Evolutionary conservation across 2,113 vertebrate genomes (phyloP).

Genomic region (Columbina picui): DNA sequence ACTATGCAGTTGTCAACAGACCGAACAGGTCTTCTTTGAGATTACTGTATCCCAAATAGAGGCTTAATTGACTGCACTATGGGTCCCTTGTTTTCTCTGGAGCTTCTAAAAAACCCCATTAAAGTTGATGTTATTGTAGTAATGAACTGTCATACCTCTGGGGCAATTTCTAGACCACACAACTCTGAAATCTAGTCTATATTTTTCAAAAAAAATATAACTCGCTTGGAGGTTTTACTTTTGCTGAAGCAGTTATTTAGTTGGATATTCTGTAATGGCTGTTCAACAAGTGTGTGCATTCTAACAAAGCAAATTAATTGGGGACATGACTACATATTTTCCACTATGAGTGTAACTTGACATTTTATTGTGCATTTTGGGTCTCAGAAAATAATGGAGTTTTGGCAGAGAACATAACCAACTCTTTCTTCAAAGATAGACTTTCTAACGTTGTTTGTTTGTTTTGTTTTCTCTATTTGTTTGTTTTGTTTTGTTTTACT

Average conservation of each 20-base stretch:
- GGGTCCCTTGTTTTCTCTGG: background rate
- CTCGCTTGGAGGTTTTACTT: background rate
- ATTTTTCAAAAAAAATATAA: background rate
- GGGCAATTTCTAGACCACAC: background rate
- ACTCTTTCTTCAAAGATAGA: background rate
- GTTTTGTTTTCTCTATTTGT: background rate
- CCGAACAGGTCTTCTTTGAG: background rate
- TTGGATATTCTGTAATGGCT: background rate
- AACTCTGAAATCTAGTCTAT: background rate
- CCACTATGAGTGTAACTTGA: background rate
- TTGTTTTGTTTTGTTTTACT: background rate
- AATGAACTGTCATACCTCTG: background rate
- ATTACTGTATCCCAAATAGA: background rate
- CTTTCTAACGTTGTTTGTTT: background rate
- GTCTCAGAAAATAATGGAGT: accelerated
- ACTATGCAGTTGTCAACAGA: background rate
- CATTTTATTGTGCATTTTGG: background rate
- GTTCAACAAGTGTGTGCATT: background rate
- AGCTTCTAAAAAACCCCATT: background rate
- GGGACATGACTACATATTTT: background rate
- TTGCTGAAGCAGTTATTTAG: background rate
- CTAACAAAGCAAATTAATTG: background rate
- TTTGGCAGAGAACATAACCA: accelerated
- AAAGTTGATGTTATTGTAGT: background rate
- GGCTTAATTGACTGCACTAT: background rate